Evolutionary conservation across 2,797 vertebrate species (phyloP), one percentile per base, ranked within the genome.

Genomic region (Mormyrus hasselquistii): DNA sequence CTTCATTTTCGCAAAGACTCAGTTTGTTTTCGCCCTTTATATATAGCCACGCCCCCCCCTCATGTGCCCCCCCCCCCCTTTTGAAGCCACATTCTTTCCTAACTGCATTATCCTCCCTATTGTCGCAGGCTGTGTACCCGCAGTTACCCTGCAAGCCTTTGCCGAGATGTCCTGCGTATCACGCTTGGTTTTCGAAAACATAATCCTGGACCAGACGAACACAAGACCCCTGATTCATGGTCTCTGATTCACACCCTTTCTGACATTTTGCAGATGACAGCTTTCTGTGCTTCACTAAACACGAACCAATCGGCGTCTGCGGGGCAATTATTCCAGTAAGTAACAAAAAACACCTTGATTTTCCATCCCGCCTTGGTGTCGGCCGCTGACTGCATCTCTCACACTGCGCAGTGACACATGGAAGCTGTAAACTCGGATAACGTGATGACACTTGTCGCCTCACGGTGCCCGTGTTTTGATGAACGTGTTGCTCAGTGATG

Each of bases 251-350:
- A 79, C 19, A 7, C 19, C 73, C 19, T 0, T 65, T 65, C 59
- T 83, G 41, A 50, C 92, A 55, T 93, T 91, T 95, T 94, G 16
- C 96, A 99, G 98, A 98, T 94, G 97, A 98, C 62, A 97, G 93
- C 1, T 97, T 98, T 47, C 91, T 99, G 91, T 98, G 97, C 91
- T 97, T 97, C 90, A 99, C 98, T 90, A 97, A 96, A 90, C 98
- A 99, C 0, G 98, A 99, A 90, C 98, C 98, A 0, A 92, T 99
- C 44, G 98, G 98, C 0, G 96, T 99, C 0, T 99, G 98, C 59
- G 98, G 97, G 90, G 97, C 98, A 90, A 99, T 99, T 92, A 98
- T 97, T 88, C 98, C 98, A 4, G 98, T 99, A 94, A 98, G 98
- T 97, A 92, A 7, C 87, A 85, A 86, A 73, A 38, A 87, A 59